Base-by-base conservation (phyloP, 2,113 vertebrate species). In the Lutjanus erythropterus region DNA sequence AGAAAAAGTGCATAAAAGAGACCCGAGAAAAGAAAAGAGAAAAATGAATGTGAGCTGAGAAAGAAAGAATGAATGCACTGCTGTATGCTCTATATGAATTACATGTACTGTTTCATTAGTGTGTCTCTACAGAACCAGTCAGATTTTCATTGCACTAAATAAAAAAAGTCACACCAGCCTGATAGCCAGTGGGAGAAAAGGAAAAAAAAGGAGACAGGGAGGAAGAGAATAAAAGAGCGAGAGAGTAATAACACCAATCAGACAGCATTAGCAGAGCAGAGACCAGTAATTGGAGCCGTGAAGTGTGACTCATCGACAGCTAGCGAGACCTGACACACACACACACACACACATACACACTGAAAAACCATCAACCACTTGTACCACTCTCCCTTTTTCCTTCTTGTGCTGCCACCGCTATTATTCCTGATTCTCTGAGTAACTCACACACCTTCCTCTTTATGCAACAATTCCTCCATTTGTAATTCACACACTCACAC, bases 191-290 rank as follows among this genome's bases (percentile, higher is more conserved):
- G 55, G 14, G 33, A 68, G 71, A 67, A 46, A 53, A 49, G 14
- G 47, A 18, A 23, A 25, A 14, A 42, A 53, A 19, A 21, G 65
- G 52, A 46, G 44, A 49, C 50, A 25, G 37, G 18, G 23, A 52
- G 25, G 18, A 56, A 62, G 50, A 69, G 72, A 68, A 71, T 55
- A 41, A 70, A 62, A 73, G 71, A 23, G 70, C 0, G 11, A 55
- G 66, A 65, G 79, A 76, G 70, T 89, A 88, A 91, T 86, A 72
- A 80, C 80, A 74, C 69, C 77, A 90, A 88, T 93, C 89, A 86
- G 60, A 80, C 78, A 31, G 74, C 60, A 89, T 91, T 91, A 84
- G 86, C 58, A n/a, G 78, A 84, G 76, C 75, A 81, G 64, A 69
- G 76, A 64, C 23, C 65, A 61, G 80, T 88, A 85, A 92, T 81